phyloP scores from a whole-genome alignment of 2,113 vertebrate genomes.

The Apodemus speciosus region DNA sequence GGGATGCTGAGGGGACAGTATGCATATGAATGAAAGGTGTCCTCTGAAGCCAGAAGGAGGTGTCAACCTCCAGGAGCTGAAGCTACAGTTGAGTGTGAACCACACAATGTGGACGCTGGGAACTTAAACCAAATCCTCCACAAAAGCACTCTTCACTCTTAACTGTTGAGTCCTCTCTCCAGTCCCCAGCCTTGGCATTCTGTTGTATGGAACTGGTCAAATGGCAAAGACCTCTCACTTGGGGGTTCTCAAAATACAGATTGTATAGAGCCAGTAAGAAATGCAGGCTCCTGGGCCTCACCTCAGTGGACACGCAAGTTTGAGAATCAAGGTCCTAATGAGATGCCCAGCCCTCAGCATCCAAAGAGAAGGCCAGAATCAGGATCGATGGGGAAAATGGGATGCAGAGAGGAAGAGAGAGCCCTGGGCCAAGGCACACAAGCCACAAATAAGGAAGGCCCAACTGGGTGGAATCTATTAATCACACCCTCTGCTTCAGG shows the following conservation, averaged over 20 bases:
- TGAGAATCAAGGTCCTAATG: neutral
- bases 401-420: neutral
- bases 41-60: neutral
- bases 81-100: neutral
- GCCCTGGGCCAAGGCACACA: neutral
- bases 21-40: neutral
- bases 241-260: neutral
- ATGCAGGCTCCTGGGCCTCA: neutral
- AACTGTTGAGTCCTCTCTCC: neutral
- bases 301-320: neutral
- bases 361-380: neutral
- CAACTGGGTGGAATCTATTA: neutral
- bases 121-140: neutral
- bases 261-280: neutral
- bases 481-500: neutral
- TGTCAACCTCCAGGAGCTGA: too few relatives aligned
- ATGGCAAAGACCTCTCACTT: neutral
- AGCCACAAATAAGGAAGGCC: neutral
- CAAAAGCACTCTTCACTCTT: too few relatives aligned
- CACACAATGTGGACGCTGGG: neutral
- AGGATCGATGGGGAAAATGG: accelerated
- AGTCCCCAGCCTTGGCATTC: neutral
- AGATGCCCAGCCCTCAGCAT: neutral
- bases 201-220: neutral
- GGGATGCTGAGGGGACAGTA: too few relatives aligned